These are phyloP conservation scores for Siniperca scherzeri DNA, from an alignment of 2,797 vertebrate genomes.

Conservation along the genomic window DNA sequence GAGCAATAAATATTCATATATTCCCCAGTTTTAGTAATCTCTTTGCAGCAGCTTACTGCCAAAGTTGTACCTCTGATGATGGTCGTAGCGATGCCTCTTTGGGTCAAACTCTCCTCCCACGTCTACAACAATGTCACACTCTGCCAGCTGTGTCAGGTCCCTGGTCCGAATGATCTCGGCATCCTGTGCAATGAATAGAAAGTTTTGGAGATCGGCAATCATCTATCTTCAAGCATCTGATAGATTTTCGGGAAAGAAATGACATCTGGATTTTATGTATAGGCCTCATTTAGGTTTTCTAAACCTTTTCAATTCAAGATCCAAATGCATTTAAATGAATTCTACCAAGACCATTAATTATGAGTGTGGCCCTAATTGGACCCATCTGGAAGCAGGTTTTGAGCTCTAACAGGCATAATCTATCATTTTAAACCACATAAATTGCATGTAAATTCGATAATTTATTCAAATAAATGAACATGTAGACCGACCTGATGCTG, in stretches of 20 bases:
- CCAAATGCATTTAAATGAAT: not conserved
- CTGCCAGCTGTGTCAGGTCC: conserved; percentile 85
- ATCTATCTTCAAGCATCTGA: not conserved
- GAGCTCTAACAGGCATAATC: not conserved
- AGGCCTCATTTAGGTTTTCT: conserved; percentile 1
- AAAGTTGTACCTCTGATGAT: conserved; percentile 92
- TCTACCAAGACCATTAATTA: not conserved
- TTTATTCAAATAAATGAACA: not conserved
- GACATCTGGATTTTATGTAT: not conserved
- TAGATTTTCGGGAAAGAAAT: not conserved
- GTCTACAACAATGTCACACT: conserved; percentile 94
- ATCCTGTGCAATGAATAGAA: conserved; percentile 79
- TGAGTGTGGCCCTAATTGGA: not conserved
- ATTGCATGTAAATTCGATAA: not conserved
- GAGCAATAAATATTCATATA: not conserved
- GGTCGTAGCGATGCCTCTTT: conserved; percentile 91
- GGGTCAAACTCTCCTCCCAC: conserved; percentile 95
- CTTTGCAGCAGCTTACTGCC: not conserved
- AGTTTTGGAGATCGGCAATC: not conserved
- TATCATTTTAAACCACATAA: not conserved
- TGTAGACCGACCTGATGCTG: not conserved
- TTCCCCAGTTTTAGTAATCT: not conserved
- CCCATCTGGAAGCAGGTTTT: not conserved
- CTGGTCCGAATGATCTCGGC: conserved; percentile 92
- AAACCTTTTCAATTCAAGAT: not conserved